phyloP scores from a whole-genome alignment of 30 jellyfish, hydroid and myxozoan species.

The Aurelia sp. region DNA sequence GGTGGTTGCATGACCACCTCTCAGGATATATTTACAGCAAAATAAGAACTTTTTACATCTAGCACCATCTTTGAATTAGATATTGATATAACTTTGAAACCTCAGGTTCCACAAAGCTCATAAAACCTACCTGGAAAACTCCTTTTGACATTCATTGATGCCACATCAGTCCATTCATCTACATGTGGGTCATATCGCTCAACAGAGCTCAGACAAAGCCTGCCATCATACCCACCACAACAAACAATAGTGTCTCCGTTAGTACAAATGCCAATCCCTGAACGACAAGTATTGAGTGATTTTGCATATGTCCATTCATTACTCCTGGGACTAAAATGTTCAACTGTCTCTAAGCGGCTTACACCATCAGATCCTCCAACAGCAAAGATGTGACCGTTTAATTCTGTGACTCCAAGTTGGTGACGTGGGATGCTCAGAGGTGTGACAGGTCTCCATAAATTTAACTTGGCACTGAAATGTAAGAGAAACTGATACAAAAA shows the following conservation, averaged over 20 bases:
- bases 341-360: conserved; percentile 86
- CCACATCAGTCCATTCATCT: conserved; percentile 79
- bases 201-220: conserved; percentile 89
- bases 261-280: conserved; percentile 95
- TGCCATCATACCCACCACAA: conserved; percentile 97
- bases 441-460: conserved; percentile 80
- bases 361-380: conserved; percentile 98
- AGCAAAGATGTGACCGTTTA: conserved; percentile 82
- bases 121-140: conserved; percentile 93
- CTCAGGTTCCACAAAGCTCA: neutral
- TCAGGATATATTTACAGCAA: no score
- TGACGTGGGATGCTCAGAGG: conserved; percentile 90
- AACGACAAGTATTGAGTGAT: conserved; percentile 89
- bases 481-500: no score
- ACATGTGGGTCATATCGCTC: conserved; percentile 92
- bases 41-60: no score
- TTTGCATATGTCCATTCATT: conserved; percentile 81
- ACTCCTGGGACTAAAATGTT: conserved; percentile 57
- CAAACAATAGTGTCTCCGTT: conserved; percentile 86
- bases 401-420: conserved; percentile 96
- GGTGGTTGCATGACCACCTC: no score
- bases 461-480: conserved; percentile 70
- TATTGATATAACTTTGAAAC: neutral
- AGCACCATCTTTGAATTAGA: no score
- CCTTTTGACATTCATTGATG: conserved; percentile 87